Percentiles rank a stretch among this genome's conserved stretches.
phyloP scores from a whole-genome alignment of 1,140 invertebrate species.

The Formica exsecta region DNA sequence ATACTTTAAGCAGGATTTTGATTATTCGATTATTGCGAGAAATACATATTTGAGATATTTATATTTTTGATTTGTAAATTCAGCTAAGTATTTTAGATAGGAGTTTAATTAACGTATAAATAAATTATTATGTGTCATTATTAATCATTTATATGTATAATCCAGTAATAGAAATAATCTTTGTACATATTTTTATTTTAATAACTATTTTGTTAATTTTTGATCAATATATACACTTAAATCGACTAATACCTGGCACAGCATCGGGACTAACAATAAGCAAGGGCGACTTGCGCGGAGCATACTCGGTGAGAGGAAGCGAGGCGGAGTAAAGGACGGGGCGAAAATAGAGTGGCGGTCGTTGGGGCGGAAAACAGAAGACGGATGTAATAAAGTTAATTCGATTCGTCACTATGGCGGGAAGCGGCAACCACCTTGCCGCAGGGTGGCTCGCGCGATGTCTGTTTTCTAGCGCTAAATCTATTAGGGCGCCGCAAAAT shows the following conservation, averaged over 20 bases:
- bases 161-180: too few relatives aligned
- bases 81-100: too few relatives aligned
- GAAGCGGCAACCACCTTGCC: slow-evolving; percentile 64
- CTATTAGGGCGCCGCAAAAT: slow-evolving; percentile 80
- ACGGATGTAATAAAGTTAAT: slow-evolving; percentile 86
- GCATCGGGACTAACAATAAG: neutral
- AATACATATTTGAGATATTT: too few relatives aligned
- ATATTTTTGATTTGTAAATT: too few relatives aligned
- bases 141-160: too few relatives aligned
- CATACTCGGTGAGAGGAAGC: neutral
- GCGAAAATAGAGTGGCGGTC: slow-evolving; percentile 77
- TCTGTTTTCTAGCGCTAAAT: slow-evolving; percentile 83
- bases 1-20: too few relatives aligned
- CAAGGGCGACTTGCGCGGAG: neutral
- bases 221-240: slow-evolving; percentile 12
- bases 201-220: neutral
- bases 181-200: too few relatives aligned
- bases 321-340: slow-evolving; percentile 23
- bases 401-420: slow-evolving; percentile 79
- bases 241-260: neutral
- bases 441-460: slow-evolving; percentile 61
- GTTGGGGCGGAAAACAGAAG: slow-evolving; percentile 81
- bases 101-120: too few relatives aligned
- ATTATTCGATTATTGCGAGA: too few relatives aligned
- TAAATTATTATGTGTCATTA: too few relatives aligned